Evolutionary conservation across 2,797 vertebrate genomes (phyloP).

Genomic region (Phalloptychus januarius): DNA sequence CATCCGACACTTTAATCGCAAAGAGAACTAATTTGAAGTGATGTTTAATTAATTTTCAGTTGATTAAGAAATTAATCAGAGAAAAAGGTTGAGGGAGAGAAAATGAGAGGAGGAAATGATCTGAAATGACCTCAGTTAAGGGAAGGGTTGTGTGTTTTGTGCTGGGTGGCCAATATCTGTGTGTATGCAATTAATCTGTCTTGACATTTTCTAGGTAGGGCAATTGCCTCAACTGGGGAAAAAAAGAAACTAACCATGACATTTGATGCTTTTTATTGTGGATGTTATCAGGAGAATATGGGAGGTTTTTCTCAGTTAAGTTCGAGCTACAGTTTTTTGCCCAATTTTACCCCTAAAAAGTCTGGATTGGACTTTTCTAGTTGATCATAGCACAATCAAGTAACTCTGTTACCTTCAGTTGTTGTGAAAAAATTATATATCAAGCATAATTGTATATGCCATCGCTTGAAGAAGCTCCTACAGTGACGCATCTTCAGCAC

Average conservation of each 20-base stretch:
- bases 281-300: background rate
- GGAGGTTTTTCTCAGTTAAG: conserved; percentile 1
- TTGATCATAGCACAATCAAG: no score
- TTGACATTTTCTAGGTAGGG: conserved; percentile 17
- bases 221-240: conserved; percentile 1
- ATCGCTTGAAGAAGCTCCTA: no score
- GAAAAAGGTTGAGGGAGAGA: conserved; percentile 16
- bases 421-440: no score
- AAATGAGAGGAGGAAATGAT: conserved; percentile 17
- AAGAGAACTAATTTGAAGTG: conserved; percentile 40
- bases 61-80: conserved; percentile 55
- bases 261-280: background rate
- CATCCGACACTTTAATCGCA: conserved; percentile 20
- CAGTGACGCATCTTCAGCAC: no score
- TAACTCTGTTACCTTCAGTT: no score
- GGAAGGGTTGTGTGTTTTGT: conserved; percentile 31
- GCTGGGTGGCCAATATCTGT: conserved; percentile 17
- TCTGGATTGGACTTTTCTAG: background rate
- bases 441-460: no score
- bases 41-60: conserved; percentile 60
- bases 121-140: conserved; percentile 43
- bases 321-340: background rate
- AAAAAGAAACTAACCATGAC: background rate
- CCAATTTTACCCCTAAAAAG: background rate
- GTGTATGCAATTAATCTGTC: conserved; percentile 26